phyloP scores from a whole-genome alignment of 2,113 vertebrate species.

The Girardinichthys multiradiatus region DNA sequence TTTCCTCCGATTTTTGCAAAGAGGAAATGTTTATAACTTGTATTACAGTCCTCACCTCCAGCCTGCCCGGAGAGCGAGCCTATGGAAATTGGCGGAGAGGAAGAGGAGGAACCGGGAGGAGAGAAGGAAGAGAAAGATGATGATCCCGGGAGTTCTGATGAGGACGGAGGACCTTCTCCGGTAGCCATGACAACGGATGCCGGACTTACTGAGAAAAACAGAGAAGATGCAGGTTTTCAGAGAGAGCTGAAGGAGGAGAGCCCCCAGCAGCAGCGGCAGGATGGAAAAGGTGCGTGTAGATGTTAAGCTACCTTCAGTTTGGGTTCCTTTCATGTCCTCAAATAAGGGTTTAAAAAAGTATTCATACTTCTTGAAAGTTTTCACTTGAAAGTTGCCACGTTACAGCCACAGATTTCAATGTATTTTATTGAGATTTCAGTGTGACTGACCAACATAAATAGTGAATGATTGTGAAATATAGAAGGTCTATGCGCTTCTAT shows the following conservation, averaged over 20 bases:
- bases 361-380: too few relatives aligned
- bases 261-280: slow-evolving; percentile 23
- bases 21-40: background rate
- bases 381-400: background rate
- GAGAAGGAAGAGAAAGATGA: slow-evolving; percentile 37
- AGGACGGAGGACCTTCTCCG: slow-evolving; percentile 51
- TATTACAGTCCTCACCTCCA: slow-evolving; percentile 21
- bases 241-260: slow-evolving; percentile 42
- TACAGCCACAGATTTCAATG: background rate
- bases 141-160: slow-evolving; percentile 56
- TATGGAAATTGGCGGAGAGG: slow-evolving; percentile 46
- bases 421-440: background rate
- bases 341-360: too few relatives aligned
- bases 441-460: background rate
- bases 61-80: slow-evolving; percentile 50
- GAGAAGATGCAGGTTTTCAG: slow-evolving; percentile 55
- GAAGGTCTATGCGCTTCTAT: too few relatives aligned
- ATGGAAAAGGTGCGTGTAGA: slow-evolving; percentile 38
- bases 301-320: background rate
- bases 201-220: slow-evolving; percentile 39
- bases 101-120: slow-evolving; percentile 28
- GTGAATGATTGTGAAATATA: background rate
- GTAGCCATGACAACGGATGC: slow-evolving; percentile 64
- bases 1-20: background rate
- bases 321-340: background rate